These are phyloP conservation scores for Falco punctatus DNA, from an alignment of 2,113 vertebrate genomes.

Conservation along the genomic window DNA sequence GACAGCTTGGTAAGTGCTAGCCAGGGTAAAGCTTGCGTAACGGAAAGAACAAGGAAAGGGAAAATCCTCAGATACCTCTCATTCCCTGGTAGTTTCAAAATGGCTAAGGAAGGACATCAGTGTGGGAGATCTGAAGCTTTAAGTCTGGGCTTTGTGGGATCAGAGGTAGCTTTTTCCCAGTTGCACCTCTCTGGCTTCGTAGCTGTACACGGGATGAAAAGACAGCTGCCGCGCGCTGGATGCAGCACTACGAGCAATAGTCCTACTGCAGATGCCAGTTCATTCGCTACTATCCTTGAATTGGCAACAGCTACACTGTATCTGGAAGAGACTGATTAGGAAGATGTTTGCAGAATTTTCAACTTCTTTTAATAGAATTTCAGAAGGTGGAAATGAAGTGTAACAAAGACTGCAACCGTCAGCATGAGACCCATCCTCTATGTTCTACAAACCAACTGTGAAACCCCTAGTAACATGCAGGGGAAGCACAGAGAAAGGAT, in stretches of 20 bases:
- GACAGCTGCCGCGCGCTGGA: background rate
- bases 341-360: background rate
- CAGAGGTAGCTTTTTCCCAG: background rate
- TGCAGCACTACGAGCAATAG: accelerated
- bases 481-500: background rate
- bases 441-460: background rate
- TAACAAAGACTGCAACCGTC: background rate
- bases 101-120: background rate
- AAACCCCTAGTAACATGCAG: background rate
- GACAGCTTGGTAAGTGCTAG: background rate
- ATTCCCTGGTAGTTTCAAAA: background rate
- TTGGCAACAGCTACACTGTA: background rate
- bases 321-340: background rate
- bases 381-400: background rate
- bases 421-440: background rate
- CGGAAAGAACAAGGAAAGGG: background rate
- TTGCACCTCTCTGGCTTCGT: background rate
- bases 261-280: background rate
- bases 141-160: background rate
- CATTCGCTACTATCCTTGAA: background rate
- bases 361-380: background rate
- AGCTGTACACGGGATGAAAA: background rate
- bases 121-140: background rate
- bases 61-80: background rate
- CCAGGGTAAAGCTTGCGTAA: background rate